These are phyloP conservation scores for Mesorhabditis sp. DNA, from an alignment of 2,888 invertebrate species.

Conservation along the genomic window DNA sequence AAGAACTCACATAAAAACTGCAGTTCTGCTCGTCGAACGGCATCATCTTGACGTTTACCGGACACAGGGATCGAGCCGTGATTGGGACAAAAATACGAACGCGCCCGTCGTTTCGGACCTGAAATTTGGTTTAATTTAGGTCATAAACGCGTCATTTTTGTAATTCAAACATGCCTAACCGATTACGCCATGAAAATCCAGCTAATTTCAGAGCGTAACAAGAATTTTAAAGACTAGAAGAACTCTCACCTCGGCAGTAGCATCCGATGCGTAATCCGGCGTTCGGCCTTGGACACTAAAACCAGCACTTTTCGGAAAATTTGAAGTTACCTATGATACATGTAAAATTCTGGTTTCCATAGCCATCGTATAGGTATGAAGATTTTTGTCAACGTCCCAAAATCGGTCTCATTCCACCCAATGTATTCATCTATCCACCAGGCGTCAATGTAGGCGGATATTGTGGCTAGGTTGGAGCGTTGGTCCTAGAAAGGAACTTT, in stretches of 20 bases:
- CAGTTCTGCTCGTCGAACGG: slow-evolving; percentile 56
- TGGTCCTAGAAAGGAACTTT: slow-evolving; percentile 44
- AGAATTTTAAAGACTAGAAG: no score
- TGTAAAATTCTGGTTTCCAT: slow-evolving; percentile 57
- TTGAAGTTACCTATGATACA: slow-evolving; percentile 47
- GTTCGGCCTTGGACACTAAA: slow-evolving; percentile 49
- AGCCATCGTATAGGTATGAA: slow-evolving; percentile 54
- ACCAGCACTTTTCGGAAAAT: neutral
- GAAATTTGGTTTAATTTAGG: no score
- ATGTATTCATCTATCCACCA: slow-evolving; percentile 49
- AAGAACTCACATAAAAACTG: slow-evolving; percentile 48
- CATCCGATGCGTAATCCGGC: slow-evolving; percentile 50
- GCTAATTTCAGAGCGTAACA: slow-evolving; percentile 2
- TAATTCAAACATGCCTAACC: neutral
- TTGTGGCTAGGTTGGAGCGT: slow-evolving; percentile 54
- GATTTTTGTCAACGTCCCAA: slow-evolving; percentile 38
- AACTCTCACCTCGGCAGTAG: slow-evolving; percentile 50
- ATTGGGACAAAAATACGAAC: slow-evolving; percentile 56
- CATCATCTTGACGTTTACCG: slow-evolving; percentile 57
- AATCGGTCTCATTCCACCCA: slow-evolving; percentile 48
- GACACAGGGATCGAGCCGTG: slow-evolving; percentile 54
- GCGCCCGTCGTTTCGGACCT: slow-evolving; percentile 24
- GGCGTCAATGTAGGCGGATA: slow-evolving; percentile 57
- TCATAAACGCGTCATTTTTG: no score
- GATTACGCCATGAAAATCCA: neutral